A percentile compares a stretch with the other conserved stretches of the same genome.
Conservation (phyloP, 2,888 invertebrate species). For the Liposcelis brunnea region DNA sequence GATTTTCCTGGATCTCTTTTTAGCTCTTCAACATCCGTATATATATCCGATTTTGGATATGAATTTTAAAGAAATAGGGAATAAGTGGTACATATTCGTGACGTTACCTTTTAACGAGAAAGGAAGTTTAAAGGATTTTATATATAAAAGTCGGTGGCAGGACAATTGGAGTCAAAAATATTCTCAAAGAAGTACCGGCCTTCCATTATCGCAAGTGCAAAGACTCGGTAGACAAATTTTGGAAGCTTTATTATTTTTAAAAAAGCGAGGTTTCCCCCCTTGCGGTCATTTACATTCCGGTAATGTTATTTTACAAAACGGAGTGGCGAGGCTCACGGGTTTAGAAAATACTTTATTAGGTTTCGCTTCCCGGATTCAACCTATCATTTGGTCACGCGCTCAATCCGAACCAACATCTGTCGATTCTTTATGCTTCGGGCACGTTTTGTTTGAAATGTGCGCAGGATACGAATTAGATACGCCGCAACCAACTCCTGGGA, state of each 20-base stretch:
- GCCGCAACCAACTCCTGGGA: slow-evolving; percentile 53
- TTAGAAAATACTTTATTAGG: slow-evolving; percentile 74
- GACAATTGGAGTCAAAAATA: slow-evolving; percentile 67
- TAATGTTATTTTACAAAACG: slow-evolving; percentile 81
- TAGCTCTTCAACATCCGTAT: slow-evolving; percentile 80
- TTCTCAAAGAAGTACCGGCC: slow-evolving; percentile 44
- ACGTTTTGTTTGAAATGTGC: slow-evolving; percentile 82
- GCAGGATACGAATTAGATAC: slow-evolving; percentile 64
- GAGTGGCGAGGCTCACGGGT: slow-evolving; percentile 67
- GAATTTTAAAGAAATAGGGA: slow-evolving; percentile 41
- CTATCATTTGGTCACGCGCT: slow-evolving; percentile 32
- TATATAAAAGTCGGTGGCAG: slow-evolving; percentile 71
- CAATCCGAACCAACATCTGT: slow-evolving; percentile 33
- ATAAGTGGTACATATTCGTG: slow-evolving; percentile 42
- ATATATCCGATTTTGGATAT: slow-evolving; percentile 78
- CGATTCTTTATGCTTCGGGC: slow-evolving; percentile 56
- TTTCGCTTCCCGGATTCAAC: slow-evolving; percentile 41
- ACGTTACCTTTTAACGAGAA: slow-evolving; percentile 68
- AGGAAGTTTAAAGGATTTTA: slow-evolving; percentile 78
- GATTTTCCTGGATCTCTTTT: slow-evolving; percentile 61
- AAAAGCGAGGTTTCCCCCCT: slow-evolving; percentile 72
- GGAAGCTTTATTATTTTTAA: slow-evolving; percentile 69
- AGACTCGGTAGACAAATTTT: slow-evolving; percentile 74
- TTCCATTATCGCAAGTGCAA: slow-evolving; percentile 65
- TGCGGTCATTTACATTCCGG: slow-evolving; percentile 78